Base-by-base conservation (phyloP, 2,888 invertebrate genomes). In the Ametastegia equiseti region DNA sequence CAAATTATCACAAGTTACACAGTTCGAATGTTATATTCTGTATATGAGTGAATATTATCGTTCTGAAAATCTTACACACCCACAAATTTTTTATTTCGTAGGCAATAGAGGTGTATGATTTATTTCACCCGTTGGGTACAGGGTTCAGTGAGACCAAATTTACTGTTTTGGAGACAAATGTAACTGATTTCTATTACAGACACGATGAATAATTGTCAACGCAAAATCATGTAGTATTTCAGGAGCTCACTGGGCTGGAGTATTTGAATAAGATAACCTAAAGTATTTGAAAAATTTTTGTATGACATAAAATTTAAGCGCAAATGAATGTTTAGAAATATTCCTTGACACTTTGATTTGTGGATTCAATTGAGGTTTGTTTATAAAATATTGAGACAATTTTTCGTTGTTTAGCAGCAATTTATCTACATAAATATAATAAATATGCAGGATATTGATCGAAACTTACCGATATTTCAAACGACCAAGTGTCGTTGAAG, bases 391-490 rank as follows among this genome's bases (percentile, higher is more conserved):
- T n/a, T n/a, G 23, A 9, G n/a, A 19, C 11, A 39, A 39, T 67
- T n/a, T 23, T 39, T 39, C 23, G 36, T 15, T 39, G 39, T 23
- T n/a, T 47, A 42, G n/a, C n/a, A n/a, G n/a, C n/a, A n/a, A n/a
- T n/a, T n/a, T 27, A 27, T 15, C 45, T 5, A 30, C 23, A 15
- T 45, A 15, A 13, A 9, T 0, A 3, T 7, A 2, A 27, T 27
- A 45, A 71, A 47, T 45, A 47, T 13, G 27, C 15, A 30, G 13
- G 30, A 47, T 71, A 45, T 71, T 47, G 30, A 47, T 71, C 15
- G 23, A 71, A 75, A 57, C 75, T 54, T 23, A 75, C 75, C 54
- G 75, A 42, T 75, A 33, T 54, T 57, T 57, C 0, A 36, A 19
- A 15, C 13, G 47, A 75, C 27, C 11, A 19, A 30, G 19, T 36